Evolutionary conservation across 2,797 vertebrate genomes (phyloP).

Genomic region (Anableps anableps): DNA sequence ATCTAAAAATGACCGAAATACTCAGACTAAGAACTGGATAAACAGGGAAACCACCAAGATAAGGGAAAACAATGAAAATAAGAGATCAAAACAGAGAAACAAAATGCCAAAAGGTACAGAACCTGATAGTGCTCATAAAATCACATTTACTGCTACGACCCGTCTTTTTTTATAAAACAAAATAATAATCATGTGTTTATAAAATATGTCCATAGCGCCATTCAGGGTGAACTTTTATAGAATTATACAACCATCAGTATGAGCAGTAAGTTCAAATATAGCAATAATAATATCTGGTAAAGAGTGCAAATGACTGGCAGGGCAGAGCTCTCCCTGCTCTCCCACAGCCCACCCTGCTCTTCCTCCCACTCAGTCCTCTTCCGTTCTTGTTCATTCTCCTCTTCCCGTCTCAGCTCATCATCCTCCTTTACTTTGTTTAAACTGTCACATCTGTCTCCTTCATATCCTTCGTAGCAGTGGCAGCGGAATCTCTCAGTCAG

Average conservation of each 20-base stretch:
- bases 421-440: slow-evolving; percentile 73
- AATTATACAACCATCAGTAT: slow-evolving; percentile 24
- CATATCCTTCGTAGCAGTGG: slow-evolving; percentile 84
- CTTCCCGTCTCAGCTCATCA: slow-evolving; percentile 35
- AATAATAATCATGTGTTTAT: background rate
- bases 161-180: background rate
- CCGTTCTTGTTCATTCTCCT: slow-evolving; percentile 50
- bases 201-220: background rate
- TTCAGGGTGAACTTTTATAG: background rate
- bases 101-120: too few species aligned
- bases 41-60: too few species aligned
- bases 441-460: slow-evolving; percentile 76
- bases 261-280: slow-evolving; percentile 57
- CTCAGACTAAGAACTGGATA: too few species aligned
- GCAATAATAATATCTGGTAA: slow-evolving; percentile 34
- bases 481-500: slow-evolving; percentile 79
- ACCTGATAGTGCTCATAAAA: background rate
- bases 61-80: too few species aligned
- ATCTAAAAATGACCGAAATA: too few species aligned
- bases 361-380: slow-evolving; percentile 65
- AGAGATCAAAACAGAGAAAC: too few species aligned
- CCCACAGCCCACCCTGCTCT: slow-evolving; percentile 40
- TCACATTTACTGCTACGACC: background rate
- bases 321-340: slow-evolving; percentile 27
- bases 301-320: background rate